Evolutionary conservation across 2,888 invertebrate genomes (phyloP).

Genomic region (Drosophila nigricruria): DNA sequence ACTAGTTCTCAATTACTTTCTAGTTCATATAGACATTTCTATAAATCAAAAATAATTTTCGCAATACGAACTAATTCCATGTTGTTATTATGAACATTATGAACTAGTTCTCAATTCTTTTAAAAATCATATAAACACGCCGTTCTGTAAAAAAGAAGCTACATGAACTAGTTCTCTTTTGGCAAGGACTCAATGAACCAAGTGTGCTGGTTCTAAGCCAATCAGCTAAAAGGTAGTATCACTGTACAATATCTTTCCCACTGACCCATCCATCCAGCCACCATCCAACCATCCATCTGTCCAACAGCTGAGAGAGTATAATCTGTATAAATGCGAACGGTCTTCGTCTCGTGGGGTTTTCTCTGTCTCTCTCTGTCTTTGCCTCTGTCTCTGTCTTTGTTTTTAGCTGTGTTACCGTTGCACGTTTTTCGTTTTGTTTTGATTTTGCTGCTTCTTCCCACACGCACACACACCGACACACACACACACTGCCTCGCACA

Average conservation of each 20-base stretch:
- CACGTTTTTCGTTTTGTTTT: constrained; percentile 79
- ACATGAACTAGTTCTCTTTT: neutral
- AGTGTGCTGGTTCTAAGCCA: neutral
- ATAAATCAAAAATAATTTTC: too few relatives aligned
- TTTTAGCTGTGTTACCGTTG: constrained; percentile 61
- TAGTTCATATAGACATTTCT: too few relatives aligned
- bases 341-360: constrained; percentile 19
- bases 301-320: constrained; percentile 45
- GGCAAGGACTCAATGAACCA: neutral
- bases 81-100: too few relatives aligned
- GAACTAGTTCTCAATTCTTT: neutral
- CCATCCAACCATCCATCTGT: constrained; percentile 20
- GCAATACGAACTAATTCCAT: neutral
- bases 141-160: neutral
- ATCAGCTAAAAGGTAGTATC: neutral
- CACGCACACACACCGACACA: constrained; percentile 14
- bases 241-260: constrained; percentile 19
- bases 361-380: neutral
- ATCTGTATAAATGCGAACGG: constrained; percentile 1
- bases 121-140: neutral
- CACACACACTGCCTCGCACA: constrained; percentile 4
- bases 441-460: constrained; percentile 70
- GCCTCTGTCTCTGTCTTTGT: neutral
- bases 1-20: neutral
- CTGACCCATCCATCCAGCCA: constrained; percentile 33